phyloP scores from a whole-genome alignment of 2,113 vertebrate species.

The Perca flavescens region DNA sequence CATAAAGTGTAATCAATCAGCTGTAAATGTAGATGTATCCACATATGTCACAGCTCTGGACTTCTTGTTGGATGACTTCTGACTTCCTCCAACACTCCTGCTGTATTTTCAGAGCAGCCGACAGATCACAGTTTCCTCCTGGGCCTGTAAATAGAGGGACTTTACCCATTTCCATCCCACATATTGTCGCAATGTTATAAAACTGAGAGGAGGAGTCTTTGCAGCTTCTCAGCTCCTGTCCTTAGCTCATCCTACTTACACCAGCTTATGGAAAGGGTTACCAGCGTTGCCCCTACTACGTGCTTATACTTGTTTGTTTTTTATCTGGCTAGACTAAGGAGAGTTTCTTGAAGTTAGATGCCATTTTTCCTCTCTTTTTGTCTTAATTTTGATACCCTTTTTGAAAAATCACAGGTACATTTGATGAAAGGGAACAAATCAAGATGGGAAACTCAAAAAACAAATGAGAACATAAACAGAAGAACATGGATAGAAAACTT shows the following conservation, averaged over 20 bases:
- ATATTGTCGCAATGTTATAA: slow-evolving; percentile 47
- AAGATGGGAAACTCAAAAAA: neutral
- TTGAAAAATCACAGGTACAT: neutral
- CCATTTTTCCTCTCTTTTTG: neutral
- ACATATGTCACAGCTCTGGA: slow-evolving; percentile 1
- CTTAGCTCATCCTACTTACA: slow-evolving; percentile 74
- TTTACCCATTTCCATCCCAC: slow-evolving; percentile 41
- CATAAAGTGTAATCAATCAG: slow-evolving; percentile 9
- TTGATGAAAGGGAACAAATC: neutral
- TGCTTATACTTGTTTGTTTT: neutral
- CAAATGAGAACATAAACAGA: neutral
- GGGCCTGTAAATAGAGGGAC: slow-evolving; percentile 22
- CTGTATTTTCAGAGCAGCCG: slow-evolving; percentile 19
- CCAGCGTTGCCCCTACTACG: neutral
- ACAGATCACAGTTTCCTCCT: slow-evolving; percentile 28
- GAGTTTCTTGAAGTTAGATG: neutral
- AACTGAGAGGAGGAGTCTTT: slow-evolving; percentile 66
- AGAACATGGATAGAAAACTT: neutral
- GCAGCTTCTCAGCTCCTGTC: slow-evolving; percentile 35
- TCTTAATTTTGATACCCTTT: neutral
- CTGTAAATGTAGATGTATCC: neutral
- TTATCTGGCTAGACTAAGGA: neutral
- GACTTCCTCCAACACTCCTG: slow-evolving; percentile 30
- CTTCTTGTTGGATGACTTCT: slow-evolving; percentile 5
- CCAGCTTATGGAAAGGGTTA: slow-evolving; percentile 76